Evolutionary conservation across 2,113 vertebrate species (phyloP).

Genomic region (Labeo rohita): DNA sequence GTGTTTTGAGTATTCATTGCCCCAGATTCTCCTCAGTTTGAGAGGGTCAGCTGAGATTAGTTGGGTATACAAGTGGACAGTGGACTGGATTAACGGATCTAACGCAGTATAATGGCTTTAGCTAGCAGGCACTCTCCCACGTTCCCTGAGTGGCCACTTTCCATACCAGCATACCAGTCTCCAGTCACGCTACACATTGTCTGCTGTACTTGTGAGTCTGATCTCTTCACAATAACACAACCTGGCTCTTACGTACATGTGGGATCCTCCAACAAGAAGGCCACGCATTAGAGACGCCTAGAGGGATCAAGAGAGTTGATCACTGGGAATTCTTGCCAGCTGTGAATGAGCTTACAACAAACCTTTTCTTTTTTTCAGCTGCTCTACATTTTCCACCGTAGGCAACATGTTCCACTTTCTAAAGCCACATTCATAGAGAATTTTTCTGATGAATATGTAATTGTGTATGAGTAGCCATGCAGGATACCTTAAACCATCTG

Average conservation of each 20-base stretch:
- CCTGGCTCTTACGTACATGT: constrained; percentile 64
- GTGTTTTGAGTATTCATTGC: neutral
- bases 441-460: constrained; percentile 51
- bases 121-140: constrained; percentile 60
- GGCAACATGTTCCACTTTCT: constrained; percentile 44
- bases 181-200: constrained; percentile 72
- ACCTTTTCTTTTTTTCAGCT: constrained; percentile 2
- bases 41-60: constrained; percentile 65
- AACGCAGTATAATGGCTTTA: constrained; percentile 51
- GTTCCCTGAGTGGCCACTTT: constrained; percentile 57
- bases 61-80: constrained; percentile 63
- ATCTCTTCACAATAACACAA: constrained; percentile 71
- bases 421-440: constrained; percentile 54
- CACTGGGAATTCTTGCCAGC: constrained; percentile 16
- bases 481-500: constrained; percentile 43
- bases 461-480: constrained; percentile 44
- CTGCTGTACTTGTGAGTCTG: constrained; percentile 57
- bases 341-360: constrained; percentile 24
- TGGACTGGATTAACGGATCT: constrained; percentile 66
- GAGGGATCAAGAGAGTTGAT: constrained; percentile 33
- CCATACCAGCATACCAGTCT: constrained; percentile 55
- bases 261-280: constrained; percentile 60
- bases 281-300: constrained; percentile 36
- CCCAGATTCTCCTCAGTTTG: constrained; percentile 54
- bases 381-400: constrained; percentile 6